Conservation (phyloP, 2,797 vertebrate genomes). For the Hydrolagus colliei region DNA sequence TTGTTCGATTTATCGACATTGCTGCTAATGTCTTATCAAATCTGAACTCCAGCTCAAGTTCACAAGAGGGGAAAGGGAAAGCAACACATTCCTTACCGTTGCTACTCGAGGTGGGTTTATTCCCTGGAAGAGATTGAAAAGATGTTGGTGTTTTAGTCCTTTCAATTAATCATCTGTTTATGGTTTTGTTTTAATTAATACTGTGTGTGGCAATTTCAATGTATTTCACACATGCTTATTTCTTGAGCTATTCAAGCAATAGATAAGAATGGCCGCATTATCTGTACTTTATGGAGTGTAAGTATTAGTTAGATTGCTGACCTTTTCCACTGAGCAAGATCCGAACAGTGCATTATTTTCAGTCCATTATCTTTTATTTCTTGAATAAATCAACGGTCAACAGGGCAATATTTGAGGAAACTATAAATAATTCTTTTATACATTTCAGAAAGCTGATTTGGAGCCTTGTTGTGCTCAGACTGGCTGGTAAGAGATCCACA, state of each 20-base stretch:
- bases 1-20: too few relatives aligned
- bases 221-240: background rate
- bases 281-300: background rate
- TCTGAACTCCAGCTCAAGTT: too few relatives aligned
- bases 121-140: background rate
- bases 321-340: background rate
- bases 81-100: too few relatives aligned
- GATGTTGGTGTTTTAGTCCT: background rate
- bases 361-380: background rate
- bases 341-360: background rate
- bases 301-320: background rate
- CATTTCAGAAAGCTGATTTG: background rate
- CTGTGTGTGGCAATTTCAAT: background rate
- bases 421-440: background rate
- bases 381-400: background rate
- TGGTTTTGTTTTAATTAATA: background rate
- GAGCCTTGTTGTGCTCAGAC: conserved; percentile 18
- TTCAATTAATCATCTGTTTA: background rate
- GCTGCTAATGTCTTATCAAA: too few relatives aligned
- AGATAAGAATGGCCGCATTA: background rate
- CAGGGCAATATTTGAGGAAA: background rate
- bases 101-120: background rate
- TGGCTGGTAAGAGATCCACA: background rate
- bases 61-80: too few relatives aligned
- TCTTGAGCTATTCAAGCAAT: background rate